Percentiles rank a stretch among this genome's conserved stretches.
These are phyloP conservation scores for Siniperca obscura DNA, from an alignment of 2,797 vertebrate species.

Conservation along the genomic window DNA sequence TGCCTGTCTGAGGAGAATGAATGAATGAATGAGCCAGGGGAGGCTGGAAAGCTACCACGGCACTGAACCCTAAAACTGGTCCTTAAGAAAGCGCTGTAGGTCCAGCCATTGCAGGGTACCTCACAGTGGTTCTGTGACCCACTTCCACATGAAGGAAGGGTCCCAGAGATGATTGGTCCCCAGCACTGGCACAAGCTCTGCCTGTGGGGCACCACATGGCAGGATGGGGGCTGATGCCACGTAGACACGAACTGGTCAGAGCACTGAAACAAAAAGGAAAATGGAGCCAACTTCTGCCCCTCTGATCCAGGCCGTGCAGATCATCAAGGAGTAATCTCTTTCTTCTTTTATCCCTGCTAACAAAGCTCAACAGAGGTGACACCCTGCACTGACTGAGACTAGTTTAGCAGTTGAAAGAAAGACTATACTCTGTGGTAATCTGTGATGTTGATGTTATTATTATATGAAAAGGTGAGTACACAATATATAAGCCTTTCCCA, in stretches of 20 bases:
- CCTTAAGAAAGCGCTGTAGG: slow-evolving; percentile 14
- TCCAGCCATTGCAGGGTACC: slow-evolving; percentile 7
- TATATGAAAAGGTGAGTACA: slow-evolving; percentile 3
- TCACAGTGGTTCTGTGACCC: slow-evolving; percentile 53
- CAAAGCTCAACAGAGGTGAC: slow-evolving; percentile 55
- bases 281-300: slow-evolving; percentile 62
- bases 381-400: slow-evolving; percentile 33
- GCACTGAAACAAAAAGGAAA: slow-evolving; percentile 64
- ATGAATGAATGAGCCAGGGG: slow-evolving; percentile 19
- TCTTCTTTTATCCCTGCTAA: slow-evolving; percentile 54
- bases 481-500: slow-evolving; percentile 17
- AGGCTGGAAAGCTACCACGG: slow-evolving; percentile 11
- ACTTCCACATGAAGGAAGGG: slow-evolving; percentile 64
- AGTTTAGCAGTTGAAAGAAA: slow-evolving; percentile 32
- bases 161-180: slow-evolving; percentile 42
- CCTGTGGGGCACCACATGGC: slow-evolving; percentile 65
- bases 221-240: slow-evolving; percentile 58
- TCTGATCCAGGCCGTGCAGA: slow-evolving; percentile 45
- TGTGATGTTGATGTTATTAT: slow-evolving; percentile 26
- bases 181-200: slow-evolving; percentile 65
- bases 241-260: slow-evolving; percentile 61
- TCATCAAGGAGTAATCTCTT: slow-evolving; percentile 57
- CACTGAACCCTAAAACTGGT: slow-evolving; percentile 24
- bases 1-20: slow-evolving; percentile 45
- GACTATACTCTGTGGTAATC: slow-evolving; percentile 17